phyloP scores from a whole-genome alignment of 2,888 invertebrate genomes.

The Campoplex nolae region DNA sequence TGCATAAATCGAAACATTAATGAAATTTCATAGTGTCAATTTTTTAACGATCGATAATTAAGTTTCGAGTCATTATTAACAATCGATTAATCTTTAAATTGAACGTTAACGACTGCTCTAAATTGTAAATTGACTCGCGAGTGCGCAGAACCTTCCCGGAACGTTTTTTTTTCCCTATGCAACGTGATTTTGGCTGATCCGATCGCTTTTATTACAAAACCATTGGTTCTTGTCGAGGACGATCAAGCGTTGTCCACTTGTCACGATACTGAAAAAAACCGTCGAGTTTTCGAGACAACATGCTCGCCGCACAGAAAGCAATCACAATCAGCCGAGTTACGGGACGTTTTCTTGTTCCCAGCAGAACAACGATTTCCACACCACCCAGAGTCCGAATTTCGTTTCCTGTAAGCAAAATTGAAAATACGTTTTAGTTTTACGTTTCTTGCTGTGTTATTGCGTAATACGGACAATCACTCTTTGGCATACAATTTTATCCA shows the following conservation, averaged over 20 bases:
- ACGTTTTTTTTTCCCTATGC: not conserved
- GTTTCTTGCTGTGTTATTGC: slow-evolving; percentile 51
- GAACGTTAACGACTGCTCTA: not conserved
- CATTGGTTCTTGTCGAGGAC: slow-evolving; percentile 3
- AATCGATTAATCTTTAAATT: not conserved
- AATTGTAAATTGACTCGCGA: not conserved
- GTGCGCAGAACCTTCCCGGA: slow-evolving; percentile 1
- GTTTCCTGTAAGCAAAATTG: slow-evolving; percentile 68
- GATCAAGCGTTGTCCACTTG: not conserved
- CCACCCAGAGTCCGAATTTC: slow-evolving; percentile 69
- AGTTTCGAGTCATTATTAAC: no score
- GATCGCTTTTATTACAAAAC: slow-evolving; percentile 8
- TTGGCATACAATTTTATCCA: not conserved
- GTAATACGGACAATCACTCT: slow-evolving; percentile 50
- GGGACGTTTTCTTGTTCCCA: slow-evolving; percentile 58
- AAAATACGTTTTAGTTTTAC: slow-evolving; percentile 17
- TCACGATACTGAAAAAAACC: not conserved
- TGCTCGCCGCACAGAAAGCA: slow-evolving; percentile 62
- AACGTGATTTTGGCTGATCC: slow-evolving; percentile 1
- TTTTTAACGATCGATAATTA: not conserved
- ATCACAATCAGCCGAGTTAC: slow-evolving; percentile 58
- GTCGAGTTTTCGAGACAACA: slow-evolving; percentile 43
- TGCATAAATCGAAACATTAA: not conserved
- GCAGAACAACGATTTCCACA: slow-evolving; percentile 52
- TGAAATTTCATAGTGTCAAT: not conserved